Percentiles rank a stretch among this genome's conserved stretches.
Evolutionary conservation across 2,888 invertebrate species (phyloP).

Genomic region (Apamea anceps): DNA sequence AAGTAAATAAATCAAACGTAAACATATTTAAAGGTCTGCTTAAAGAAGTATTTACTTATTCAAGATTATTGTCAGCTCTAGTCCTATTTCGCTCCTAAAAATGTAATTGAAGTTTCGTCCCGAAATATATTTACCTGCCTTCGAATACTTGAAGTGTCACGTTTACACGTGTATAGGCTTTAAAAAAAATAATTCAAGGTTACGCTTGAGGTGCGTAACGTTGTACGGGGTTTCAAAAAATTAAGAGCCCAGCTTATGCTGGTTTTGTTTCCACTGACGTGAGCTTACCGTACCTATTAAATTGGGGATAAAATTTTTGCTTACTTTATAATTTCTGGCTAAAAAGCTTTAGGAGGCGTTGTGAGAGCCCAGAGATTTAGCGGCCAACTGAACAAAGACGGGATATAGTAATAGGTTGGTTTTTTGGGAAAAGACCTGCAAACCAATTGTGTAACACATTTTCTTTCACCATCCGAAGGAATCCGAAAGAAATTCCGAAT

Average conservation of each 20-base stretch:
- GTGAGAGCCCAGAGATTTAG: background rate
- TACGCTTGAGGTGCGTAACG: too few relatives aligned
- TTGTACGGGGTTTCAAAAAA: background rate
- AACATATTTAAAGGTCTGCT: background rate
- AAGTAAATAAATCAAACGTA: background rate
- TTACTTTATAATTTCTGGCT: background rate
- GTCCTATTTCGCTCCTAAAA: background rate
- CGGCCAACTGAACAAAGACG: background rate
- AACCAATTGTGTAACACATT: too few relatives aligned
- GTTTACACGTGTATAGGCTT: constrained; percentile 1
- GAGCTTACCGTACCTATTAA: background rate
- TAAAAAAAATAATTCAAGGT: constrained; percentile 4
- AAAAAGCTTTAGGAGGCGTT: background rate
- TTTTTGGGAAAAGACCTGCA: background rate
- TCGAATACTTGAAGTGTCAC: constrained; percentile 7
- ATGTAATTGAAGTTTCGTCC: constrained; percentile 25
- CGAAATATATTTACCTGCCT: constrained; percentile 13
- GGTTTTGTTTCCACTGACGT: background rate
- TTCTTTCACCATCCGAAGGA: too few relatives aligned
- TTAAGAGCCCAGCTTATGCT: too few relatives aligned
- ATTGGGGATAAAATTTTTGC: background rate
- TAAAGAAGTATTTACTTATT: constrained; percentile 11
- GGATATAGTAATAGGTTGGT: background rate
- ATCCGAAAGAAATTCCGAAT: too few relatives aligned
- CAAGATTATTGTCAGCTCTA: constrained; percentile 2